Evolutionary conservation across 2,888 invertebrate genomes (phyloP).

Genomic region (Pseudanteris insignis): DNA sequence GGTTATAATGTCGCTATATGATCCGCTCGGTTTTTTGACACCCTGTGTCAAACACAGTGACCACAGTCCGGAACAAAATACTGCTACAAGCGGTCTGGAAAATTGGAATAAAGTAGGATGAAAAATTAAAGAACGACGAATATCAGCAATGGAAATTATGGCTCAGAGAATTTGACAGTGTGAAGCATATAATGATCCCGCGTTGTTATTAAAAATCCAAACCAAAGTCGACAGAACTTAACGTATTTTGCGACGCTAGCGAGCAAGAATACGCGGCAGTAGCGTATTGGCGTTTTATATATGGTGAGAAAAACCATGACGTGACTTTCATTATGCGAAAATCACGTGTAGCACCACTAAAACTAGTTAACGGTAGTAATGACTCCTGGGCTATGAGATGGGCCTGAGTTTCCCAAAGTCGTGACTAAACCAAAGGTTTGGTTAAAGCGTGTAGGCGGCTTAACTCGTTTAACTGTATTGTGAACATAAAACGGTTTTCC

Average conservation of each 20-base stretch:
- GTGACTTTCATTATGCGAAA: not conserved
- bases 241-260: slow-evolving; percentile 1
- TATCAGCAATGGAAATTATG: not conserved
- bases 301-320: not conserved
- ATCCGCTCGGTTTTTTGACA: not conserved
- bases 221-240: not conserved
- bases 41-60: not conserved
- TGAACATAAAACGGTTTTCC: no score
- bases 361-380: no score
- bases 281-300: not conserved
- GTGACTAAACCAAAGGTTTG: no score
- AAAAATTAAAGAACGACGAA: not conserved
- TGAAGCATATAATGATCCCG: not conserved
- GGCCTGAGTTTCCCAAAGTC: no score
- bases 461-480: no score
- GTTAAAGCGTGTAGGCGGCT: no score
- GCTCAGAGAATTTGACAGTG: not conserved
- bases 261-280: slow-evolving; percentile 3
- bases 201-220: not conserved
- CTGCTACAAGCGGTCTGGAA: not conserved
- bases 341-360: not conserved
- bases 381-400: no score
- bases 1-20: not conserved
- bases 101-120: slow-evolving; percentile 1
- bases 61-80: not conserved